Base-by-base conservation (phyloP, 2,113 vertebrate genomes). In the Perca fluviatilis region DNA sequence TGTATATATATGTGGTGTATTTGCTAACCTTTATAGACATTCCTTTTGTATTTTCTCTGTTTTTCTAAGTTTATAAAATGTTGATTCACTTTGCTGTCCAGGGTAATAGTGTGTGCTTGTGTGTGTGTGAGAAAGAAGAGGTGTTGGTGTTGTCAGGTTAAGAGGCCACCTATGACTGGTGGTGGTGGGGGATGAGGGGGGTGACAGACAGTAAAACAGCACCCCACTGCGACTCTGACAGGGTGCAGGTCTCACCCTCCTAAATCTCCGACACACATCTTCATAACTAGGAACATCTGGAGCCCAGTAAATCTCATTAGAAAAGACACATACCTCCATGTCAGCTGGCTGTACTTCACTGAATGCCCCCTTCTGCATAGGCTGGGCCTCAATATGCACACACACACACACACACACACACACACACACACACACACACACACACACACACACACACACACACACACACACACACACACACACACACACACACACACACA, bases 211-310 rank as follows among this genome's bases (percentile, higher is more conserved):
- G 60, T 89, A 85, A 89, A 92, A 84, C 82, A 91, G 90, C 86
- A 85, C 81, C 82, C 80, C 70, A 74, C 70, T 66, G 73, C 73
- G 77, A 82, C 82, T 85, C 84, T 89, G 88, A 92, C 89, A 89
- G 79, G 87, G 82, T 74, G 86, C 89, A 93, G 85, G 84, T 83
- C 87, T 94, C 86, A 75, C 86, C 86, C 80, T 85, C 82, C 77
- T 89, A 91, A 91, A 91, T 93, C 90, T 88, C 78, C 9, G n/a
- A 81, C 85, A 88, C 91, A 94, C 90, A 89, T 93, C 91, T 92
- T 90, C 66, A 84, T 92, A 90, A 93, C 87, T 49, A 74, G 72
- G 62, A 93, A 92, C 92, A 94, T 92, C 90, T 94, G 92, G 89
- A 84, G 79, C 78, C 69, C 62, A 27, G 74, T 93, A 90, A 84